Conservation (phyloP, 2,797 vertebrate genomes). For the Melanotaenia nigrans region DNA sequence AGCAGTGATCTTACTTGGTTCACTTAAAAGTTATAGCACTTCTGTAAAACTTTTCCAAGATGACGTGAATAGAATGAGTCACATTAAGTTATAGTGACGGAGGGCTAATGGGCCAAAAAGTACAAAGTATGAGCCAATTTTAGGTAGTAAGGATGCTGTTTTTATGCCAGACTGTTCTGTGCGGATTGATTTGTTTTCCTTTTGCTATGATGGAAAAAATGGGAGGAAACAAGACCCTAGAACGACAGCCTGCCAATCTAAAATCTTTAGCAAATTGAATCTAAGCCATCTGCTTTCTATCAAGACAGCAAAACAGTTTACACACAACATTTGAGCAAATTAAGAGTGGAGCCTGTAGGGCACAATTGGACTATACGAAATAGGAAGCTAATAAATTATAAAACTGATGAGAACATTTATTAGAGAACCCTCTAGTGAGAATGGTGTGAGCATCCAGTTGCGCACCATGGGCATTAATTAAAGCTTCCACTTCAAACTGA, state of each 20-base stretch:
- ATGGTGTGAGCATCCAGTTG: constrained; percentile 1
- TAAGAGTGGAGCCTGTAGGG: constrained; percentile 11
- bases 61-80: background rate
- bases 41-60: background rate
- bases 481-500: constrained; percentile 30
- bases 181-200: constrained; percentile 10
- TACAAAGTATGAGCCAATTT: constrained; percentile 4
- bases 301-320: background rate
- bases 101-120: constrained; percentile 3
- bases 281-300: background rate
- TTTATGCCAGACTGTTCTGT: constrained; percentile 9
- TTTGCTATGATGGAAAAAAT: background rate
- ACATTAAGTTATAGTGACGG: background rate
- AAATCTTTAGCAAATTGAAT: background rate
- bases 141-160: constrained; percentile 2
- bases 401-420: constrained; percentile 36
- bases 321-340: background rate
- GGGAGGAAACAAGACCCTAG: background rate
- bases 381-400: constrained; percentile 27
- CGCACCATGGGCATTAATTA: constrained; percentile 32
- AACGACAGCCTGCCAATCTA: background rate
- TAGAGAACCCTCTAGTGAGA: constrained; percentile 22
- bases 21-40: background rate
- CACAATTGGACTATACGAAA: constrained; percentile 7
- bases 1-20: constrained; percentile 4